phyloP scores from a whole-genome alignment of 1,140 invertebrate species.

The Aphaenogaster floridana region DNA sequence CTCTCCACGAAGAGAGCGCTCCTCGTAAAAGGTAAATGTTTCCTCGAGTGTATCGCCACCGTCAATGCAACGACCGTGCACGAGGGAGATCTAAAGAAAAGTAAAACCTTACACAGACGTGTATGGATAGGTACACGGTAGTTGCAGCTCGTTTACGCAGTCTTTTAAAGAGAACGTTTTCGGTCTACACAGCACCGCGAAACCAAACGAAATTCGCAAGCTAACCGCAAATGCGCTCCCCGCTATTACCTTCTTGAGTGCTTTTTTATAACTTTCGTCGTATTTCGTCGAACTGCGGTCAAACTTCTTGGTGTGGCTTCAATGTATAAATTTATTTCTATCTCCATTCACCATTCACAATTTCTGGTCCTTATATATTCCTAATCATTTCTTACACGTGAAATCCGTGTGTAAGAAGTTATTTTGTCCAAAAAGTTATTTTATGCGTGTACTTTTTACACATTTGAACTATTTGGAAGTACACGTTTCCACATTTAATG shows the following conservation, averaged over 20 bases:
- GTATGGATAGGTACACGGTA: conserved; percentile 11
- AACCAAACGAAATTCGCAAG: conserved; percentile 30
- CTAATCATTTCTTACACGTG: no score
- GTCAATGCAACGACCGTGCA: conserved; percentile 38
- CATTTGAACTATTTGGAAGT: no score
- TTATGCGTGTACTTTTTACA: no score
- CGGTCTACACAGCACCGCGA: background rate
- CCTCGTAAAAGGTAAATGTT: conserved; percentile 17
- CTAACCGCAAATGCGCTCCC: conserved; percentile 8
- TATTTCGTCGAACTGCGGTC: background rate
- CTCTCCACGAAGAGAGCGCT: conserved; percentile 66
- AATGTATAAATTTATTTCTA: background rate
- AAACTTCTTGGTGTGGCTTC: background rate
- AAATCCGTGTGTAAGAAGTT: no score
- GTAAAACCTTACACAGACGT: conserved; percentile 17
- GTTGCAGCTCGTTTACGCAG: conserved; percentile 22
- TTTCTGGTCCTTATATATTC: background rate
- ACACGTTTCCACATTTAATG: no score
- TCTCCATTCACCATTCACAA: background rate
- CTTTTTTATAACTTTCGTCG: background rate
- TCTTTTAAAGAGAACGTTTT: conserved; percentile 37
- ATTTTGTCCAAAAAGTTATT: no score
- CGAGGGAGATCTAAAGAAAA: conserved; percentile 12
- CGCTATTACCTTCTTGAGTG: background rate
- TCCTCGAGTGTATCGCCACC: conserved; percentile 45